Base-by-base conservation (phyloP, 1,140 invertebrate species). In the Onthophagus taurus region DNA sequence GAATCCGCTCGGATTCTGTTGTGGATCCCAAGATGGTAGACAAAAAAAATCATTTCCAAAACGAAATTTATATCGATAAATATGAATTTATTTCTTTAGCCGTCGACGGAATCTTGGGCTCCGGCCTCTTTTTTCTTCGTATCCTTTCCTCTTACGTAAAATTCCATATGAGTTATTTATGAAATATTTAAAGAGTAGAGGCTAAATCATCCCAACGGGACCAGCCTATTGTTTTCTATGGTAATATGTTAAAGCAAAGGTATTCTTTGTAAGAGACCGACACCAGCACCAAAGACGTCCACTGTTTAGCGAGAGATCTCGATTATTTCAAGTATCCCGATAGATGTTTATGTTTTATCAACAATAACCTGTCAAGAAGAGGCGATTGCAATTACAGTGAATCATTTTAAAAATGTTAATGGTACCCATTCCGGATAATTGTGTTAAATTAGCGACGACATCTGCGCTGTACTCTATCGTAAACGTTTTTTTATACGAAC, bases 121-220 rank as follows among this genome's bases (percentile, higher is more conserved):
- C n/a, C n/a, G n/a, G n/a, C n/a, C n/a, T n/a, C n/a, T n/a, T n/a
- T n/a, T n/a, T n/a, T n/a, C n/a, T n/a, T n/a, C n/a, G n/a, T n/a
- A n/a, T n/a, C n/a, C n/a, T n/a, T n/a, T n/a, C n/a, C n/a, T 5
- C 12, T 35, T 11, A 35, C 14, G 9, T 9, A 35, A 35, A 35
- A 35, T 35, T 35, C 33, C 33, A 14, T 35, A 35, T 13, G 33
- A 35, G 33, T 35, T 35, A 35, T 35, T 35, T 35, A 35, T 35
- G 33, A 35, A 35, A 35, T 16, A 35, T 35, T 35, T 35, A 16
- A 14, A 17, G 33, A 35, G 18, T 17, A 9, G 14, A 9, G 12
- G 6, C 5, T 35, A 35, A 16, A 35, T 35, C 33, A 35, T 35
- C 12, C 9, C 17, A 12, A 12, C n/a, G 14, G 14, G n/a, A 14